Evolutionary conservation across 1,140 invertebrate species (phyloP), one percentile per base, ranked within the genome.

Genomic region (Eubasilissa regina): DNA sequence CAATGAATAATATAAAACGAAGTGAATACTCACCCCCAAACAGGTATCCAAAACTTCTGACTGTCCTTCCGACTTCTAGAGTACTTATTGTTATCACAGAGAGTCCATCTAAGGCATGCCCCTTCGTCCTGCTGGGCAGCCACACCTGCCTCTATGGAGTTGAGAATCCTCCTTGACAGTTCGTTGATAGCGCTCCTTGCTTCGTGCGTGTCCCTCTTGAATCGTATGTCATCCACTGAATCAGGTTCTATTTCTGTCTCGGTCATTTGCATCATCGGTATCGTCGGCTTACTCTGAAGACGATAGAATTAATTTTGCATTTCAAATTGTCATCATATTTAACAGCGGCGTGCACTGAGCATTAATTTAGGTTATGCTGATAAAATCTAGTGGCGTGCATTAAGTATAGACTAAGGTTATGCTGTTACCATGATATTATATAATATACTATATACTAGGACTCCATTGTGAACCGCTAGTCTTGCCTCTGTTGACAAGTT

Each of bases 1-100:
- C n/a, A n/a, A n/a, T n/a, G n/a, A n/a, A n/a, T n/a, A n/a, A n/a
- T n/a, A n/a, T n/a, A n/a, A n/a, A n/a, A n/a, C n/a, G n/a, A n/a
- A n/a, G n/a, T n/a, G n/a, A n/a, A n/a, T n/a, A n/a, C 85, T 86
- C 89, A 94, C 93, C 93, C 92, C 93, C 93, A 94, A 64, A 94
- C 86, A 12, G 93, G 93, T 60, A 94, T 84, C 91, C 92, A 93
- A 80, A 93, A 90, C 84, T 90, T 90, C 53, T 90, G 90, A 11
- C 86, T 87, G 55, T 90, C 89, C 0, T 84, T 81, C 43, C 90
- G 84, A 17, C 84, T 84, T 73, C 90, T 90, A 0, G 92, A 92
- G 76, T 88, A 89, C 75, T 86, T 91, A 84, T 94, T 94, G 45
- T 92, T 91, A 51, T 92, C 87, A 83, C 93, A 94, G 0, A 94